Evolutionary conservation across 2,888 invertebrate species (phyloP).

Genomic region (Tethea ocularis): DNA sequence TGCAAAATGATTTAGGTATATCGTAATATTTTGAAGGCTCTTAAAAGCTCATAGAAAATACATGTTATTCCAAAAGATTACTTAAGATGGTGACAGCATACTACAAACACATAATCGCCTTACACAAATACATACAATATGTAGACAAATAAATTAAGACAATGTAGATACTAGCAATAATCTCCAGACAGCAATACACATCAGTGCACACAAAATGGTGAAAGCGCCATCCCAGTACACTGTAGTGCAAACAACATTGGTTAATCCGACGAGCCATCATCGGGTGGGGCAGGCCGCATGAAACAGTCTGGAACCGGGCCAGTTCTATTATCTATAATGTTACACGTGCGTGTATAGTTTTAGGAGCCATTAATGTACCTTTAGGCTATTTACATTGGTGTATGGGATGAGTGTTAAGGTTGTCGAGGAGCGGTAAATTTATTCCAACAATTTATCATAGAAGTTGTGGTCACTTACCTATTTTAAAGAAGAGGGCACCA

Average conservation of each 20-base stretch:
- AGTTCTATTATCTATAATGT: slow-evolving; percentile 61
- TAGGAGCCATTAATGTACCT: slow-evolving; percentile 3
- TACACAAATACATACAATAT: neutral
- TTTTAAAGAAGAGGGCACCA: too few species aligned
- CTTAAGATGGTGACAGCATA: neutral
- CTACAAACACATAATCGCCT: neutral
- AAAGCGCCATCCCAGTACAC: neutral
- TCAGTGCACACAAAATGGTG: slow-evolving; percentile 1
- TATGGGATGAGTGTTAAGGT: slow-evolving; percentile 1
- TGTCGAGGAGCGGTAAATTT: neutral
- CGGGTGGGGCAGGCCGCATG: slow-evolving; percentile 34
- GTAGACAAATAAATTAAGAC: neutral
- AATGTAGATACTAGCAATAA: neutral
- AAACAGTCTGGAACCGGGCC: slow-evolving; percentile 67
- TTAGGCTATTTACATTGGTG: neutral
- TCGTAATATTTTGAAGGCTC: too few species aligned
- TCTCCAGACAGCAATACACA: slow-evolving; percentile 1
- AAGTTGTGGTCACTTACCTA: too few species aligned
- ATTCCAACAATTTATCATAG: too few species aligned
- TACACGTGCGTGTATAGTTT: slow-evolving; percentile 13
- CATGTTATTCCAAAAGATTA: too few species aligned
- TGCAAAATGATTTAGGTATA: too few species aligned
- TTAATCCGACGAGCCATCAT: slow-evolving; percentile 63
- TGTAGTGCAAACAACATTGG: slow-evolving; percentile 48
- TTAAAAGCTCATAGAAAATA: too few species aligned